Base-by-base conservation (phyloP, 2,113 vertebrate species). In the Bucco capensis region DNA sequence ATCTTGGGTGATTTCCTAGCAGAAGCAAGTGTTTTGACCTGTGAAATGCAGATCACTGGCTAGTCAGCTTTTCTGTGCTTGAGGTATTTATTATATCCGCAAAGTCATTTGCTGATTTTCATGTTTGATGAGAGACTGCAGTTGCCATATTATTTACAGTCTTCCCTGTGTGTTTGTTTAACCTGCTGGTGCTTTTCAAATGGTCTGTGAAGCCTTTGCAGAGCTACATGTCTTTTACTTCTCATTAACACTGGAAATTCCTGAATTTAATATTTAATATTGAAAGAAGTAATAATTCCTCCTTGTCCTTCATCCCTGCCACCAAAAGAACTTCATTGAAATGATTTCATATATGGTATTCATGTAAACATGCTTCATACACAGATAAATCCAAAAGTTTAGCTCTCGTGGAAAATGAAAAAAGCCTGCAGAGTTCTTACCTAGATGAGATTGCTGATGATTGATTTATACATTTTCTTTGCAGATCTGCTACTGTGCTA, bases 61-160 rank as follows among this genome's bases (percentile, higher is more conserved):
- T 75, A 38, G 88, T 84, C 65, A 88, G 93, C 65, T 90, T 75
- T 90, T 93, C 80, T 94, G 77, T 65, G 62, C 73, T 92, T 70
- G 73, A 91, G 44, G 44, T 88, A 70, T 90, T 96, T 88, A 93
- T 93, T 95, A 13, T 79, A 94, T 78, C 92, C 86, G 88, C 90
- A 94, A 90, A 90, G 86, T 86, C 76, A 61, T 86, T 94, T 94
- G 88, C 90, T 58, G 80, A 81, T 95, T 86, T 88, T 92, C 61
- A 7, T 88, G 65, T 95, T 67, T 61, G 88, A 93, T 84, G 94
- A 62, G 88, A 88, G n/a, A n/a, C 92, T 95, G 61, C 54, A 47
- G 47, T 86, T 95, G 86, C 90, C 5, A 3, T 84, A 65, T 93
- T 86, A 49, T 94, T 86, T 90, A 31, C 54, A 61, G 46, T 51